Evolutionary conservation across 2,113 vertebrate species (phyloP).

Genomic region (Lophura nycthemera): DNA sequence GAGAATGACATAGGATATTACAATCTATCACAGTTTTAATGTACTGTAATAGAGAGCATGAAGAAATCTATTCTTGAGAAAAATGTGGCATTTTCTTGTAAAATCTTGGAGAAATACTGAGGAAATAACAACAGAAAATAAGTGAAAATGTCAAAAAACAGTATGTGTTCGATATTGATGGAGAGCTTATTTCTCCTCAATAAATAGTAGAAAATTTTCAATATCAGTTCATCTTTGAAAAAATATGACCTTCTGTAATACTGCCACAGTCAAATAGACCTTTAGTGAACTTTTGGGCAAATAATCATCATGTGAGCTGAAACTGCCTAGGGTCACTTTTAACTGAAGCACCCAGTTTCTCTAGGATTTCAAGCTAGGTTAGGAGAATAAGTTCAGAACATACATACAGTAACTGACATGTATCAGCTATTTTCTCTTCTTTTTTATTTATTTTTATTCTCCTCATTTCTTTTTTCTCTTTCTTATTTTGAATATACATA

Average conservation of each 20-base stretch:
- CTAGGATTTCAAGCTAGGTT: background rate
- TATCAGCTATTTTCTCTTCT: background rate
- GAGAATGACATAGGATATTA: background rate
- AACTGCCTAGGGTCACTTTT: slow-evolving; percentile 27
- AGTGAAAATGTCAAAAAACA: background rate
- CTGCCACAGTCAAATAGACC: background rate
- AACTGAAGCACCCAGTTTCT: slow-evolving; percentile 14
- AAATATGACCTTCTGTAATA: background rate
- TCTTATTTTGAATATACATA: background rate
- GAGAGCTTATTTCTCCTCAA: slow-evolving; percentile 8
- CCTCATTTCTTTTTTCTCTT: background rate
- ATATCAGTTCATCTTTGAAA: slow-evolving; percentile 5
- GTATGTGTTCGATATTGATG: background rate
- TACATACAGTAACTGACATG: background rate
- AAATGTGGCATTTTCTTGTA: background rate
- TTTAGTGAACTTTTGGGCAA: slow-evolving; percentile 43
- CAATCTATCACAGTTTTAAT: background rate
- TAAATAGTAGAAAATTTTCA: background rate
- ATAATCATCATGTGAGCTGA: slow-evolving; percentile 37
- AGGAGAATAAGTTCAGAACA: slow-evolving; percentile 19
- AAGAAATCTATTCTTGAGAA: background rate
- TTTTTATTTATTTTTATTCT: background rate
- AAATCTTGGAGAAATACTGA: background rate
- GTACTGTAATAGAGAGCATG: background rate
- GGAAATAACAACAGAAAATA: background rate